Percentiles rank a stretch among this genome's conserved stretches.
Evolutionary conservation across 2,113 vertebrate genomes (phyloP).

Genomic region (Chlorodrepanis virens): DNA sequence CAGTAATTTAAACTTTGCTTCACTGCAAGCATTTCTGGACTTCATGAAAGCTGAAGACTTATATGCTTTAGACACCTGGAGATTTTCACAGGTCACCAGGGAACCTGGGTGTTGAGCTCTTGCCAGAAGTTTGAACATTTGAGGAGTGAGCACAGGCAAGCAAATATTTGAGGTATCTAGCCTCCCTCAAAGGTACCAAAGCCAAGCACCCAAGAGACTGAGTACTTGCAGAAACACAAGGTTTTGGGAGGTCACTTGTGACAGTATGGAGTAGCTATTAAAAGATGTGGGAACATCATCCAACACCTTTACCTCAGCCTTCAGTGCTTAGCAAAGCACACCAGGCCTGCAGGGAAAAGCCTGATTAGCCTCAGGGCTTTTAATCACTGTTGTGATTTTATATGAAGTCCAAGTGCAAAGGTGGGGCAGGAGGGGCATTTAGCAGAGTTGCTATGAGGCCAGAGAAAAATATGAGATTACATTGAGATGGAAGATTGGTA

Average conservation of each 20-base stretch:
- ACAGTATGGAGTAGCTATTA: neutral
- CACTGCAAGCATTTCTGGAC: neutral
- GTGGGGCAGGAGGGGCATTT: neutral
- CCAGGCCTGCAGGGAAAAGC: neutral
- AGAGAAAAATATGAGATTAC: neutral
- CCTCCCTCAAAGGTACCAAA: neutral
- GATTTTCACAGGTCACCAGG: neutral
- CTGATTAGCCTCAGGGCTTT: neutral
- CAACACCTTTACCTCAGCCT: neutral
- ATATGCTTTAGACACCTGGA: neutral
- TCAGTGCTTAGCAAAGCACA: neutral
- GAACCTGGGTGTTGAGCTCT: neutral
- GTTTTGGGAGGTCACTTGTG: neutral
- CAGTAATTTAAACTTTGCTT: neutral
- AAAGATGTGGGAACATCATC: neutral
- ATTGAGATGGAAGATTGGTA: neutral
- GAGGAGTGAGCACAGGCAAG: neutral
- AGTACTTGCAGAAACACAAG: neutral
- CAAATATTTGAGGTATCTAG: constrained; percentile 8
- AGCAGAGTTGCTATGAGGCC: neutral
- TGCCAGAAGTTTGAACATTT: neutral
- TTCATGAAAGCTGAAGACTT: neutral
- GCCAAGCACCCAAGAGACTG: neutral
- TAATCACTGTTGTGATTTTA: neutral
- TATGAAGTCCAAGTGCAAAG: neutral